Evolutionary conservation across 2,888 invertebrate species (phyloP), one percentile per base, ranked within the genome.

Genomic region (Cartodere bifasciata): DNA sequence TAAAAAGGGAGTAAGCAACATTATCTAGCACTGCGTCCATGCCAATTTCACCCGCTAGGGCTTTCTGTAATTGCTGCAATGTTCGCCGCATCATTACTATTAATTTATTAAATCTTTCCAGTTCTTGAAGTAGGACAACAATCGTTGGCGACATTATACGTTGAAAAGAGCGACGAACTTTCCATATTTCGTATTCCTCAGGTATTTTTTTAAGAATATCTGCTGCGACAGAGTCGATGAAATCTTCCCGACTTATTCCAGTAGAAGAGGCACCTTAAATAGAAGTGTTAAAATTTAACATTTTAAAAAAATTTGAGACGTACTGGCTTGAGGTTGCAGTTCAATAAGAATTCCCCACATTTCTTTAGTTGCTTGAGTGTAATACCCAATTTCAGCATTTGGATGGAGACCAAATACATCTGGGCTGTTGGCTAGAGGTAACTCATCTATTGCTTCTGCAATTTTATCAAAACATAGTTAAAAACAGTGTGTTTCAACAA

Each of bases 351-450:
- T 75, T 23, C 59, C 63, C 88, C 90, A 91, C 68, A 92, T 85
- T 52, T 78, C 79, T 44, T 80, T 75, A 6, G 85, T 81, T 1
- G 87, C 82, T 55, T 80, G 76, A 31, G 87, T 87, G 59, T 88
- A 90, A 63, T 90, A 91, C 4, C 87, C 87, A 52, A 91, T 91
- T 68, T 92, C 91, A 1, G 90, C 90, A 63, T 92, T 92, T n/a
- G 87, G 77, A 62, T 92, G 88, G 28, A 92, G 63, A 5, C 92
- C 92, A 63, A 91, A 88, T 32, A 91, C 87, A 55, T 86, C 86
- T 2, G 91, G 91, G 7, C 81, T 78, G 58, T 88, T 90, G 12
- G 76, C 73, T 35, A 90, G 58, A 0, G 91, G 90, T 22, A 91
- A 63, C 26, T 68, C 67, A 52, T 91, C 87, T 48, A 92, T 82